These are phyloP conservation scores for Silvanus unidentatus DNA, from an alignment of 2,888 invertebrate genomes.

Conservation along the genomic window DNA sequence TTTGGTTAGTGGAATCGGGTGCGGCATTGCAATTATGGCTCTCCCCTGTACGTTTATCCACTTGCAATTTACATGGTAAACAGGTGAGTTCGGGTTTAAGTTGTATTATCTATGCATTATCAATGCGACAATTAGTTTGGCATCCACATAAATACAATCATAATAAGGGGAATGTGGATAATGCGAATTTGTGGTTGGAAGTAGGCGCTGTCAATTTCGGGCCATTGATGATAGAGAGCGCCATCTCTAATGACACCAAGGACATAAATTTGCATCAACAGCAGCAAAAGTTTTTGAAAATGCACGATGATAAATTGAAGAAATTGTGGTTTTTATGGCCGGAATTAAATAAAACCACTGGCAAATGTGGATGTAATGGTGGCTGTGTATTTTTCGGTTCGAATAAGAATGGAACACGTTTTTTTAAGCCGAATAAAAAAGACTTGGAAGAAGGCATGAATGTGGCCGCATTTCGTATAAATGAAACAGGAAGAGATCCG, in stretches of 20 bases:
- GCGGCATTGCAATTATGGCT: conserved; percentile 83
- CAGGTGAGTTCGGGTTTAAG: conserved; percentile 87
- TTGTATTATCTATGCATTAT: conserved; percentile 58
- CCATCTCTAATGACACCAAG: conserved; percentile 63
- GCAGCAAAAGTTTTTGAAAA: conserved; percentile 75
- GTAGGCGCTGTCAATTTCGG: conserved; percentile 87
- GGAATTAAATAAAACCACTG: conserved; percentile 54
- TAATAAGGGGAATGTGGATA: conserved; percentile 39
- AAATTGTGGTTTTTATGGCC: conserved; percentile 95
- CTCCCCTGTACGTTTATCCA: conserved; percentile 80
- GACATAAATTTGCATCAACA: conserved; percentile 71
- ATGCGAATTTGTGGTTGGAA: conserved; percentile 79
- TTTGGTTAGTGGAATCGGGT: conserved; percentile 85
- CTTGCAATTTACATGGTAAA: conserved; percentile 92
- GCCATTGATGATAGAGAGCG: conserved; percentile 84
- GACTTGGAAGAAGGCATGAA: conserved; percentile 79
- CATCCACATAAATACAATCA: conserved; percentile 44
- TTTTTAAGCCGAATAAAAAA: conserved; percentile 78
- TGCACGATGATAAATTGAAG: conserved; percentile 78
- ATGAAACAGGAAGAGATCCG: conserved; percentile 72
- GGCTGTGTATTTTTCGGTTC: conserved; percentile 93
- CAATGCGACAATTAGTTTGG: conserved; percentile 42
- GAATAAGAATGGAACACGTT: conserved; percentile 81
- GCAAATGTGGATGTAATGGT: conserved; percentile 91
- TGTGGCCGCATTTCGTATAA: conserved; percentile 71